Evolutionary conservation across 2,888 invertebrate genomes (phyloP).

Genomic region (Choreutis nemorana): DNA sequence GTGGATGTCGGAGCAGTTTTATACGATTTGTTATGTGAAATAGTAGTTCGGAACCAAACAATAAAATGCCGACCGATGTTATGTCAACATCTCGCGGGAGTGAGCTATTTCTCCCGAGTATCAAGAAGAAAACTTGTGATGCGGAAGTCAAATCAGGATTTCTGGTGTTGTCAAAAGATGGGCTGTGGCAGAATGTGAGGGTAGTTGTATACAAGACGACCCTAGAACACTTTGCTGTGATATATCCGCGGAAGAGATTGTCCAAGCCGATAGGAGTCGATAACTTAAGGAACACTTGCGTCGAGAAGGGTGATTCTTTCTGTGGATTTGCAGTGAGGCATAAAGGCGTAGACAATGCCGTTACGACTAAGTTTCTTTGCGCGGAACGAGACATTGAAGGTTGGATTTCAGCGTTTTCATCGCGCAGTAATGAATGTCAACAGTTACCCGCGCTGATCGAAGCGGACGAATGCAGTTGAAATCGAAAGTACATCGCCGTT

Average conservation of each 20-base stretch:
- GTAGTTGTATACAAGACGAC: constrained; percentile 71
- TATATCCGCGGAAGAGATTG: constrained; percentile 70
- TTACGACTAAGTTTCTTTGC: constrained; percentile 67
- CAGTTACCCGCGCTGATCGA: too few species aligned
- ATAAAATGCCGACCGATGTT: constrained; percentile 45
- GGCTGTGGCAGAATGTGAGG: constrained; percentile 67
- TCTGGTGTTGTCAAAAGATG: constrained; percentile 65
- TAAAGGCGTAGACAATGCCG: constrained; percentile 69
- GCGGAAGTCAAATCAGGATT: constrained; percentile 71
- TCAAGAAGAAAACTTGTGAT: constrained; percentile 37
- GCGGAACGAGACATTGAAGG: constrained; percentile 65
- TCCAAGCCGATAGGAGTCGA: constrained; percentile 69
- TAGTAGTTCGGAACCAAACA: constrained; percentile 23
- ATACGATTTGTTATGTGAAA: constrained; percentile 23
- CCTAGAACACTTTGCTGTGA: constrained; percentile 71
- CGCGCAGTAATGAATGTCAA: too few species aligned
- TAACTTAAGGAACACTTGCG: constrained; percentile 67
- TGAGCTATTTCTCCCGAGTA: constrained; percentile 41
- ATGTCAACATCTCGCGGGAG: constrained; percentile 30
- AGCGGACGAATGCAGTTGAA: too few species aligned
- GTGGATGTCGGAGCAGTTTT: constrained; percentile 13
- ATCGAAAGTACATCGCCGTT: too few species aligned
- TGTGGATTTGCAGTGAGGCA: constrained; percentile 67
- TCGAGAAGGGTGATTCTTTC: constrained; percentile 53
- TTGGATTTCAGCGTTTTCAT: constrained; percentile 68